phyloP scores from a whole-genome alignment of 2,888 invertebrate genomes.

The Camptogramma bilineatum region DNA sequence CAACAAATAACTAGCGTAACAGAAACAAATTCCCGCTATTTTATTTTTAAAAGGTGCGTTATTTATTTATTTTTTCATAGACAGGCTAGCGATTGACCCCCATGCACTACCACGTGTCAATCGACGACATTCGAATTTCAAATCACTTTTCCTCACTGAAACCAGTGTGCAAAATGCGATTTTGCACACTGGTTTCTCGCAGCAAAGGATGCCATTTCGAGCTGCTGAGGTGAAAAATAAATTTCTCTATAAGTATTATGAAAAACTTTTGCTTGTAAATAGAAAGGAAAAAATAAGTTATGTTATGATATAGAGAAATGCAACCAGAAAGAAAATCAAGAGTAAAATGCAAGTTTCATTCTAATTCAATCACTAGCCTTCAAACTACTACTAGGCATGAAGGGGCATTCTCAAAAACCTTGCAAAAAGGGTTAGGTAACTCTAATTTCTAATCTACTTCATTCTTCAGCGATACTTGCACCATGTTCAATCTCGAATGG shows the following conservation, averaged over 20 bases:
- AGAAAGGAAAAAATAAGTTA: conserved; percentile 17
- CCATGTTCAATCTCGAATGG: neutral
- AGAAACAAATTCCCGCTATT: too few relatives aligned
- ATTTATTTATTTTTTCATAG: too few relatives aligned
- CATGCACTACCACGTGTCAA: too few relatives aligned
- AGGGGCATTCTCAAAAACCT: conserved; percentile 14
- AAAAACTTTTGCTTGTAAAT: conserved; percentile 18
- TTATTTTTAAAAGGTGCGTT: too few relatives aligned
- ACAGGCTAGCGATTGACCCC: too few relatives aligned
- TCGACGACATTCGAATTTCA: too few relatives aligned
- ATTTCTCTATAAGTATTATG: neutral
- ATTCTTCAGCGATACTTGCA: conserved; percentile 1
- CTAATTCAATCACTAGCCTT: conserved; percentile 1
- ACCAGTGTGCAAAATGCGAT: too few relatives aligned
- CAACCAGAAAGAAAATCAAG: conserved; percentile 11
- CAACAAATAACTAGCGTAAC: too few relatives aligned
- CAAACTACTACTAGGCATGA: conserved; percentile 1
- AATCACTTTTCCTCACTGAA: too few relatives aligned
- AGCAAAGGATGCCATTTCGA: too few relatives aligned
- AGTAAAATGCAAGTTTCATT: neutral
- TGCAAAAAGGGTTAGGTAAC: conserved; percentile 5
- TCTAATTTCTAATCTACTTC: conserved; percentile 2
- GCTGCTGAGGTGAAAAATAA: too few relatives aligned
- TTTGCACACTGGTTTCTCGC: too few relatives aligned
- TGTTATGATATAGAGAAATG: conserved; percentile 18